Evolutionary conservation across 2,888 invertebrate genomes (phyloP).

Genomic region (Diplolepis rosae): DNA sequence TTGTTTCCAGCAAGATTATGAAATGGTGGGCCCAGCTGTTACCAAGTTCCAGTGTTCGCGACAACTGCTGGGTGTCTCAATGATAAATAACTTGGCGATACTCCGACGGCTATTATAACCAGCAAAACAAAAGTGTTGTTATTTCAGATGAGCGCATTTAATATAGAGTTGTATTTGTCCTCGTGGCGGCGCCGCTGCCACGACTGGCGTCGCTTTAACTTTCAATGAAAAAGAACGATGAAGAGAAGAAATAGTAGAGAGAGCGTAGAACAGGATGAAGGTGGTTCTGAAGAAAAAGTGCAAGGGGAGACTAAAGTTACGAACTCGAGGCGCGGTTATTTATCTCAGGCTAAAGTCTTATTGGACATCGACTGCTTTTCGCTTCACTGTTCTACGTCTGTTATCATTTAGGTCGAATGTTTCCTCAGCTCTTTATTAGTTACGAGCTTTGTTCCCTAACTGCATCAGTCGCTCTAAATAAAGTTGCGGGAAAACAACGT

Average conservation of each 20-base stretch:
- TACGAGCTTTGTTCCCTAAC: slow-evolving; percentile 19
- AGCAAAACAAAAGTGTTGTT: slow-evolving; percentile 48
- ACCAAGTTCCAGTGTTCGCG: slow-evolving; percentile 42
- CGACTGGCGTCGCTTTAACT: slow-evolving; percentile 27
- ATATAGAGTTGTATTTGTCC: slow-evolving; percentile 34
- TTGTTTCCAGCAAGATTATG: slow-evolving; percentile 37
- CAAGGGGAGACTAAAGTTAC: slow-evolving; percentile 12
- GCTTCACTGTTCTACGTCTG: slow-evolving; percentile 32
- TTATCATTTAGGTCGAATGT: slow-evolving; percentile 31
- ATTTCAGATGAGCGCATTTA: slow-evolving; percentile 49
- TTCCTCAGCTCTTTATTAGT: slow-evolving; percentile 9
- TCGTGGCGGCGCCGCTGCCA: slow-evolving; percentile 12
- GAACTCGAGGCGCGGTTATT: slow-evolving; percentile 22
- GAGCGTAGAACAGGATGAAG: slow-evolving; percentile 1
- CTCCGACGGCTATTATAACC: slow-evolving; percentile 12
- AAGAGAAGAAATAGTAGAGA: slow-evolving; percentile 3
- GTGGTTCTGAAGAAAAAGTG: slow-evolving; percentile 13
- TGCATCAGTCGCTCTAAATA: neutral
- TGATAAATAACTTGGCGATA: slow-evolving; percentile 48
- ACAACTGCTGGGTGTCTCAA: slow-evolving; percentile 45
- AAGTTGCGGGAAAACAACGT: neutral
- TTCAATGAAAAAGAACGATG: slow-evolving; percentile 25
- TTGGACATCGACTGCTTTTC: slow-evolving; percentile 37
- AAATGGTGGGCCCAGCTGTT: slow-evolving; percentile 44
- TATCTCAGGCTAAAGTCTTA: slow-evolving; percentile 37